Percentiles rank a stretch among this genome's conserved stretches.
Evolutionary conservation across 37 sponge, comb jelly and placozoan species (phyloP).

Genomic region (Ianthella basta): DNA sequence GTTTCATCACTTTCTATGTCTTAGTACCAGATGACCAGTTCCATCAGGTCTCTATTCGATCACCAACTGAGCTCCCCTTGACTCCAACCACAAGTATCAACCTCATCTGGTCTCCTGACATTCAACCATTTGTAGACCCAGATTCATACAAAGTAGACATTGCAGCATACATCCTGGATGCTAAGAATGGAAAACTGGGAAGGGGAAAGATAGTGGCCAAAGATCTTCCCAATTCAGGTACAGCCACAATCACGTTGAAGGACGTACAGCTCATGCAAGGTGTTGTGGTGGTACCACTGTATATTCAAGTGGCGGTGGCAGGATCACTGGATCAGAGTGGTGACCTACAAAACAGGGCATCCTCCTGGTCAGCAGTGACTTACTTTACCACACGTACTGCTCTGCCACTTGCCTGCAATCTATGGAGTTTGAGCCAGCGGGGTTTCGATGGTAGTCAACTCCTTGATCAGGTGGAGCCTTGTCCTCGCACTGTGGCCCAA

Average conservation of each 20-base stretch:
- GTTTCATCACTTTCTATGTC: too few relatives aligned
- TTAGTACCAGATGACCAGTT: too few relatives aligned
- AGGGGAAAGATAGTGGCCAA: background rate
- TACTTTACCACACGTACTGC: too few relatives aligned
- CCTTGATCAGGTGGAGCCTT: slow-evolving; percentile 27
- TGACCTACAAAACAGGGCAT: too few relatives aligned
- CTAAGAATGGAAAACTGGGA: background rate
- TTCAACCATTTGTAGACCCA: slow-evolving; percentile 19
- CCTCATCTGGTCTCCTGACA: background rate
- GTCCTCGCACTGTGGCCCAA: slow-evolving; percentile 35
- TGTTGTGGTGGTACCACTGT: background rate
- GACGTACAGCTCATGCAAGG: background rate
- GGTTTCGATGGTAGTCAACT: background rate
- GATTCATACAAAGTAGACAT: slow-evolving; percentile 42
- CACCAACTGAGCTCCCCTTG: too few relatives aligned
- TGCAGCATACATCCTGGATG: background rate
- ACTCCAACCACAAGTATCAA: too few relatives aligned
- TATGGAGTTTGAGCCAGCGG: background rate
- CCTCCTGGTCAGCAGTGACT: too few relatives aligned
- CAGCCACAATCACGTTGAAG: background rate
- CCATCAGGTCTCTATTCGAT: too few relatives aligned
- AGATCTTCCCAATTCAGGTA: slow-evolving; percentile 10
- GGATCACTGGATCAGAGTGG: too few relatives aligned
- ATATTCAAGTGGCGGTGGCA: too few relatives aligned
- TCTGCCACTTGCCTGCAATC: too few relatives aligned